phyloP scores from a whole-genome alignment of 1,140 invertebrate species.

The Achatina immaculata region DNA sequence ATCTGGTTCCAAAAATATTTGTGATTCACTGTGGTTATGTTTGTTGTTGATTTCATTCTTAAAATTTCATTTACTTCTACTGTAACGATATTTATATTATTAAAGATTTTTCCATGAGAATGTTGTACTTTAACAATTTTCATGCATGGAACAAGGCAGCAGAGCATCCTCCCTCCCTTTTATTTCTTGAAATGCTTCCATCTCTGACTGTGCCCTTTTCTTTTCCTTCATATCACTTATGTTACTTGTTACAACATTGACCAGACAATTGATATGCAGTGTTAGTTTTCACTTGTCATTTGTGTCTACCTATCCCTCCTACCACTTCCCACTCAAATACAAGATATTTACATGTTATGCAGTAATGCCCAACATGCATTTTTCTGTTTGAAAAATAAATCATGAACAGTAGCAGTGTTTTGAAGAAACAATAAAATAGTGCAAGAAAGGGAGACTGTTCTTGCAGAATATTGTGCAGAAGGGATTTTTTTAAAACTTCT shows the following conservation, averaged over 20 bases:
- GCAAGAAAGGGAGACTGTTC: too few species aligned
- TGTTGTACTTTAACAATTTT: not conserved
- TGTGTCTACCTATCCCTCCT: not conserved
- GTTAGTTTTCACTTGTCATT: not conserved
- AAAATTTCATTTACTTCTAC: too few species aligned
- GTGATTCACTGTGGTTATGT: not conserved
- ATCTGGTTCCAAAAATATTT: not conserved
- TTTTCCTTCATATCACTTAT: not conserved
- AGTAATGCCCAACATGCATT: not conserved
- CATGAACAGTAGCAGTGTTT: too few species aligned
- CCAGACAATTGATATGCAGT: not conserved
- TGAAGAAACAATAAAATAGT: too few species aligned
- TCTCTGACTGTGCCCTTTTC: not conserved
- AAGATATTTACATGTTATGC: not conserved
- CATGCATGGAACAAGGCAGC: not conserved
- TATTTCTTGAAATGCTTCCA: not conserved
- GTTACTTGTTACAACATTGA: conserved; percentile 12
- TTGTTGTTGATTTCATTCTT: too few species aligned
- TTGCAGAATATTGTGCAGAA: too few species aligned
- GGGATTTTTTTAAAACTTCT: too few species aligned
- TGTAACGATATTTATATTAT: too few species aligned
- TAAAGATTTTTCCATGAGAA: too few species aligned
- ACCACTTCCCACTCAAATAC: not conserved
- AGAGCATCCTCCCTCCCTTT: not conserved
- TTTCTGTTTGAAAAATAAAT: not conserved